Conservation (phyloP, 2,888 invertebrate genomes). For the Hanleya hanleyi region DNA sequence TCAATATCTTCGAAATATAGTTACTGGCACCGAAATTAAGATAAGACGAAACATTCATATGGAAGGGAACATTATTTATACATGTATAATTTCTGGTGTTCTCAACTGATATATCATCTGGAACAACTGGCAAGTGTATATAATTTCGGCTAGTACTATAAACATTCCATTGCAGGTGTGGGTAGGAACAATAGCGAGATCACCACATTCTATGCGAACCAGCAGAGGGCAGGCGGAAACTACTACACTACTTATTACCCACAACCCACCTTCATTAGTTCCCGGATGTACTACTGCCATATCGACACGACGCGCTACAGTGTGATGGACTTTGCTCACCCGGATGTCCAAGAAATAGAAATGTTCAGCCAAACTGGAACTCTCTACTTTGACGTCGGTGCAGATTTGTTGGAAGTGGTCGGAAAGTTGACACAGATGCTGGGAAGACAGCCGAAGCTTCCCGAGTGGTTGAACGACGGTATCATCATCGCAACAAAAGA, state of each 20-base stretch:
- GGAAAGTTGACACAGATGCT: conserved; percentile 34
- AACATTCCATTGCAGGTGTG: conserved; percentile 54
- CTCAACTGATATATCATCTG: too few relatives aligned
- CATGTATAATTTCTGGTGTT: too few relatives aligned
- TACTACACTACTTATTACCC: conserved; percentile 65
- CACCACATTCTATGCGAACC: conserved; percentile 56
- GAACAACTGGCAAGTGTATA: too few relatives aligned
- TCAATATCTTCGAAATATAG: too few relatives aligned
- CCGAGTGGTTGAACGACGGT: conserved; percentile 58
- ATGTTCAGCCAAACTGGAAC: conserved; percentile 36
- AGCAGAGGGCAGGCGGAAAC: conserved; percentile 44
- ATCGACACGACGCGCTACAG: conserved; percentile 53
- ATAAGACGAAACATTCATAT: too few relatives aligned
- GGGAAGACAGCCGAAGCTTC: conserved; percentile 53
- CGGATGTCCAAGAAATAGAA: conserved; percentile 52
- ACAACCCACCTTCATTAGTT: conserved; percentile 60
- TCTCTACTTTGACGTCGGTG: conserved; percentile 41
- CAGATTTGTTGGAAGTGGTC: conserved; percentile 34
- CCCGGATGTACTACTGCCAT: conserved; percentile 55
- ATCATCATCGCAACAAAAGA: conserved; percentile 63
- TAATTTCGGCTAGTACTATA: too few relatives aligned
- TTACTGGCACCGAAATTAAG: too few relatives aligned
- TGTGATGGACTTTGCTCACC: conserved; percentile 52
- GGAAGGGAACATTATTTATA: too few relatives aligned
- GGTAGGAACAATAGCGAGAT: conserved; percentile 60